Evolutionary conservation across 2,113 vertebrate genomes (phyloP).

Genomic region (Glareola pratincola): DNA sequence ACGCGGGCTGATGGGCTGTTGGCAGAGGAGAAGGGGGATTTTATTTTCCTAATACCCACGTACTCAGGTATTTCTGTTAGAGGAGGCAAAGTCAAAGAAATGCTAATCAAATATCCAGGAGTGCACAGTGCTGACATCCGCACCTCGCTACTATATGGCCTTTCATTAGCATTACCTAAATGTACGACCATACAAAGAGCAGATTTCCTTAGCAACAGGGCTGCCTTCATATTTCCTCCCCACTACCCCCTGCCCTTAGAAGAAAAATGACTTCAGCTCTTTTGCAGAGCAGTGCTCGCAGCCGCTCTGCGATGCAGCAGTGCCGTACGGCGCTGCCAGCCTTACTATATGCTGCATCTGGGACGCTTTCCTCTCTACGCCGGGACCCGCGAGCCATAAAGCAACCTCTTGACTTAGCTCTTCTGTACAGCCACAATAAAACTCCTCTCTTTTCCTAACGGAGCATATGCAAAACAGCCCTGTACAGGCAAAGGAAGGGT

Average conservation of each 20-base stretch:
- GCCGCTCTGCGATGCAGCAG: neutral
- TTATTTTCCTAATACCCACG: slow-evolving; percentile 15
- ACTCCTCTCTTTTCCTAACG: slow-evolving; percentile 17
- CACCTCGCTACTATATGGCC: slow-evolving; percentile 58
- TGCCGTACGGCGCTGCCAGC: neutral
- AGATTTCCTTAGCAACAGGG: slow-evolving; percentile 65
- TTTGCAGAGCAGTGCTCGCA: neutral
- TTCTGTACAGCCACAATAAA: slow-evolving; percentile 43
- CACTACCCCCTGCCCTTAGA: slow-evolving; percentile 63
- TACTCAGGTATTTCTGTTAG: slow-evolving; percentile 20
- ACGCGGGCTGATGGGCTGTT: neutral
- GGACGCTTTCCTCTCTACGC: slow-evolving; percentile 1
- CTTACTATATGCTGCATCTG: slow-evolving; percentile 36
- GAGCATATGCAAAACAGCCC: slow-evolving; percentile 55
- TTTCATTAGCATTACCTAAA: slow-evolving; percentile 69
- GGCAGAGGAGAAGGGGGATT: slow-evolving; percentile 4
- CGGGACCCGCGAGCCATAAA: slow-evolving; percentile 15
- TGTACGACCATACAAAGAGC: slow-evolving; percentile 57
- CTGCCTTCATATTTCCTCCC: slow-evolving; percentile 65
- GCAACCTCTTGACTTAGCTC: slow-evolving; percentile 63
- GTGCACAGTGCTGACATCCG: slow-evolving; percentile 57
- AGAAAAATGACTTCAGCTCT: slow-evolving; percentile 63
- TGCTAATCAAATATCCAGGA: slow-evolving; percentile 63
- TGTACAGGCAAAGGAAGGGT: neutral
- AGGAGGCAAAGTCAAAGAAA: slow-evolving; percentile 56